Base-by-base conservation (phyloP, 53 echinoderm and acorn worm species). In the Henricia sp. region DNA sequence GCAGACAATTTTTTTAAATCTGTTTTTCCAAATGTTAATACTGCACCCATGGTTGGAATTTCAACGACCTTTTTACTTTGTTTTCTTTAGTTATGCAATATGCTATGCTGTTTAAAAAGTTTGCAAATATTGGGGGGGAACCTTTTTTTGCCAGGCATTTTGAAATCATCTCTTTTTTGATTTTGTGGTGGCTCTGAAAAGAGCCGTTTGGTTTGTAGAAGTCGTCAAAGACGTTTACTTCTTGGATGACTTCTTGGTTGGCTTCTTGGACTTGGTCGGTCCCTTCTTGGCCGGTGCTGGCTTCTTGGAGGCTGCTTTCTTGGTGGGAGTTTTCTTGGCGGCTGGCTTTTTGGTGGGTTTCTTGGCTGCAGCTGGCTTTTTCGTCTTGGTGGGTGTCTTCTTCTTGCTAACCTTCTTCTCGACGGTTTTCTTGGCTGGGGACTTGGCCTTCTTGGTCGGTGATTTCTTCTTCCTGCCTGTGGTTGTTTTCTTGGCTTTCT, bases 101-200 rank as follows among this genome's bases (percentile, higher is more conserved):
- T n/a, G n/a, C n/a, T n/a, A n/a, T n/a, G n/a, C n/a, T n/a, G n/a
- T n/a, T n/a, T n/a, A n/a, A n/a, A n/a, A n/a, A n/a, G n/a, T n/a
- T n/a, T n/a, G n/a, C n/a, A n/a, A n/a, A n/a, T n/a, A n/a, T n/a
- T n/a, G n/a, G n/a, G n/a, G n/a, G n/a, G n/a, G n/a, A n/a, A n/a
- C n/a, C n/a, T n/a, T n/a, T n/a, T n/a, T n/a, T n/a, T n/a, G n/a
- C n/a, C n/a, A n/a, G n/a, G n/a, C n/a, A n/a, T n/a, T n/a, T n/a
- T 24, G 26, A 58, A 58, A 4, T 11, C 8, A 73, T 75, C 72
- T 86, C 86, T 86, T 67, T 76, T 66, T 76, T 14, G 86, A 76
- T 76, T 6, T 34, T 86, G 75, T 74, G 86, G 86, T 86, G 86
- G 87, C 87, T 77, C 87, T 87, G 67, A 87, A 67, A 80, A 87